Percentiles rank a stretch among this genome's conserved stretches.
These are phyloP conservation scores for Salticus scenicus DNA, from an alignment of 2,888 invertebrate species.

Conservation along the genomic window DNA sequence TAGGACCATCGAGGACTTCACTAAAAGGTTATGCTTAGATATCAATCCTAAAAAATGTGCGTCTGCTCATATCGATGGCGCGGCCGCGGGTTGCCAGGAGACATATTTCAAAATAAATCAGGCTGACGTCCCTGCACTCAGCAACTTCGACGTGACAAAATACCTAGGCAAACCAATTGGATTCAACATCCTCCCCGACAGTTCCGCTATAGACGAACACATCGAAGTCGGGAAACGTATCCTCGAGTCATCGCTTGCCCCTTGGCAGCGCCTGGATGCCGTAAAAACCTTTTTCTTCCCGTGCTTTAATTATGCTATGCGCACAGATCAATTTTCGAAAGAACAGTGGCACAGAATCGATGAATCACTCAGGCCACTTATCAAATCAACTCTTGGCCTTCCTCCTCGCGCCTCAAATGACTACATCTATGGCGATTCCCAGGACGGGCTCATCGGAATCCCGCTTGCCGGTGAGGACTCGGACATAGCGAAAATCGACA, in stretches of 20 bases:
- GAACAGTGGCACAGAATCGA: background rate
- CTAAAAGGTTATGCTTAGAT: background rate
- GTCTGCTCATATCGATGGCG: background rate
- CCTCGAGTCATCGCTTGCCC: background rate
- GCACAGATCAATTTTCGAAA: background rate
- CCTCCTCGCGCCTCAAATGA: background rate
- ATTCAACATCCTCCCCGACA: background rate
- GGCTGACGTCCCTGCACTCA: background rate
- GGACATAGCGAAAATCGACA: background rate
- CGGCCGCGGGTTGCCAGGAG: background rate
- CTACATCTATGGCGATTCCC: background rate
- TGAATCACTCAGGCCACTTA: background rate
- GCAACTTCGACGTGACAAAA: background rate
- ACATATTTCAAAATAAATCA: background rate
- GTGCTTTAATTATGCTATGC: background rate
- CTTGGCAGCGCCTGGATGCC: background rate
- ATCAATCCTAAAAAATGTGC: background rate
- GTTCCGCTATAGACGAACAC: too few species aligned
- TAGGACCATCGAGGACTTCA: background rate
- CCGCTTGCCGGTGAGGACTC: background rate
- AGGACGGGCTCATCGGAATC: background rate
- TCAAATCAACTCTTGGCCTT: background rate
- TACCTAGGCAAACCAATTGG: background rate
- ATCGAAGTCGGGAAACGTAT: background rate
- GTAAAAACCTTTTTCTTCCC: background rate